Base-by-base conservation (phyloP, 1,140 invertebrate genomes). In the Zaprionus taronus region DNA sequence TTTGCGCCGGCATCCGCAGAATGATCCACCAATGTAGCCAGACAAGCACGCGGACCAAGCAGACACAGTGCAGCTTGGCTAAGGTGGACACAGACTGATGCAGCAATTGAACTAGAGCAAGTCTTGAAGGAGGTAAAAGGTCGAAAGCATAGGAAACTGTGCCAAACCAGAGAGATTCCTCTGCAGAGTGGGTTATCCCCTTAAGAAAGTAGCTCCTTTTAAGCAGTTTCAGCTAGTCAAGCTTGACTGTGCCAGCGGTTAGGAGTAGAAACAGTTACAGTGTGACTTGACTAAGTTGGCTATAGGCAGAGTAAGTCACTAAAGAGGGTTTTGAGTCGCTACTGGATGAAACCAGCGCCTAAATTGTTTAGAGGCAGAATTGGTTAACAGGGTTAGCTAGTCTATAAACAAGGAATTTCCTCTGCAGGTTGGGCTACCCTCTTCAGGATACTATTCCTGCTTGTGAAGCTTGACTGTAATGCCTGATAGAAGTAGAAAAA, bases 11-110 rank as follows among this genome's bases (percentile, higher is more conserved):
- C 65, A 67, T 67, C 65, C 65, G 55, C 72, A 75, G 66, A 90
- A 83, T 81, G 72, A 90, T 81, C 79, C 89, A 71, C 67, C 73
- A 81, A 81, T 84, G 58, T 81, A 81, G 62, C 67, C 20, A 79
- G 53, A 62, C 73, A 58, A 67, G 58, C 57, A 68, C 41, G 6
- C 41, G 41, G 41, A 44, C 41, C n/a, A n/a, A 73, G 70, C 66
- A 58, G 24, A 56, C 66, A 76, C 73, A 72, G 64, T 61, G 11
- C 4, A 28, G 24, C 60, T n/a, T 49, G 53, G 14, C 56, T 62
- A 71, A 51, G 47, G 11, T 5, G 20, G 20, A 7, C 9, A 55
- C 2, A 11, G 9, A 34, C 31, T 3, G 9, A 3, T 3, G 11
- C 11, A 24, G 11, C 5, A 14, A 3, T 34, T 11, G 31, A 34